Conservation (phyloP, 2,113 vertebrate genomes). For the Siniperca knerii region DNA sequence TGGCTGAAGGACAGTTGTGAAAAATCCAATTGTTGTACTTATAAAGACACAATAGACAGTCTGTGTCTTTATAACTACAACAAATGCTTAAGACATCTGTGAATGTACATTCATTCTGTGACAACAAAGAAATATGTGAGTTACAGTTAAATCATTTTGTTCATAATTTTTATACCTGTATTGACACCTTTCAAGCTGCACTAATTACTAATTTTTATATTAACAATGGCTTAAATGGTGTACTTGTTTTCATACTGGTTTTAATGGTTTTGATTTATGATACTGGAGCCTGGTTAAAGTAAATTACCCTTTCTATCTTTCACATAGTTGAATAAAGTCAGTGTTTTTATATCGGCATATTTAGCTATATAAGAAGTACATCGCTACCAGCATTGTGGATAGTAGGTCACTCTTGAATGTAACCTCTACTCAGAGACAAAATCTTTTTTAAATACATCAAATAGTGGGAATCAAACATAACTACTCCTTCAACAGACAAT, state of each 20-base stretch:
- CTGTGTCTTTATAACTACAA: neutral
- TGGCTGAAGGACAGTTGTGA: conserved; percentile 14
- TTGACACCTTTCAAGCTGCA: neutral
- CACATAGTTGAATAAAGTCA: neutral
- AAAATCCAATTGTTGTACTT: conserved; percentile 34
- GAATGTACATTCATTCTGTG: neutral
- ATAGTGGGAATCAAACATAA: too few species aligned
- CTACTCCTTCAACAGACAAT: neutral
- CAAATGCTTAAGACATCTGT: neutral
- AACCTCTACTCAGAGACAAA: neutral
- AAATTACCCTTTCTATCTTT: neutral
- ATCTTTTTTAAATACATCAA: neutral
- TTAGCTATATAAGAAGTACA: too few species aligned
- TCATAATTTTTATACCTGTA: neutral
- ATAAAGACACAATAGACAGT: conserved; percentile 22
- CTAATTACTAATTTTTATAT: neutral
- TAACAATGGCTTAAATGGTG: neutral
- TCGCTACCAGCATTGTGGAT: too few species aligned
- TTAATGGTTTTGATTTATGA: neutral
- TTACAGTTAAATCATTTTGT: neutral
- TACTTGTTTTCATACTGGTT: neutral
- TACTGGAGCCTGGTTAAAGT: neutral
- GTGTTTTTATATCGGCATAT: neutral
- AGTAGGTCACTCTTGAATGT: neutral
- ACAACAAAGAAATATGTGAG: neutral